phyloP scores from a whole-genome alignment of 2,888 invertebrate genomes.

The Pogonocherus hispidulus region DNA sequence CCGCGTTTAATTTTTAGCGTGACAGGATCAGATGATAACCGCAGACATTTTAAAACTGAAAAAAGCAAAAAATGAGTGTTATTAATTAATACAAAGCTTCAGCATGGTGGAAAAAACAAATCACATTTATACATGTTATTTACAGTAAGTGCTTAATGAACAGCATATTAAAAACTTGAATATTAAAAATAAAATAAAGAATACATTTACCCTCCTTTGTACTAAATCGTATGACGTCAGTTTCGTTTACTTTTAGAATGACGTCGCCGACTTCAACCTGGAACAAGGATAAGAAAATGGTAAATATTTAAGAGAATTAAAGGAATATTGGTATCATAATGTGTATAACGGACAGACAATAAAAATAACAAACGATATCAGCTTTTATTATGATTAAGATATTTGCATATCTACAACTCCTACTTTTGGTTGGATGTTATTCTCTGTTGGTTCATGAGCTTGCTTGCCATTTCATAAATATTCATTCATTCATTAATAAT shows the following conservation, averaged over 20 bases:
- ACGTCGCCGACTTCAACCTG: slow-evolving; percentile 96
- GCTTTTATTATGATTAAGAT: not conserved
- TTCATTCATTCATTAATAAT: too few relatives aligned
- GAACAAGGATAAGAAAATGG: slow-evolving; percentile 62
- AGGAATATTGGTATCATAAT: too few relatives aligned
- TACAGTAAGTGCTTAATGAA: slow-evolving; percentile 22
- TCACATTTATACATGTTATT: slow-evolving; percentile 23
- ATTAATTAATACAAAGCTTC: slow-evolving; percentile 38
- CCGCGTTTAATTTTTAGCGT: slow-evolving; percentile 92
- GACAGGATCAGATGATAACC: slow-evolving; percentile 91
- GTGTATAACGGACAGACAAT: slow-evolving; percentile 1
- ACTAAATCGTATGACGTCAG: slow-evolving; percentile 91
- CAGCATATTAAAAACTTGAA: not conserved
- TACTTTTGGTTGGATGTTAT: not conserved
- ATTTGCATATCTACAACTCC: too few relatives aligned
- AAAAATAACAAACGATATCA: slow-evolving; percentile 3
- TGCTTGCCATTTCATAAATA: not conserved
- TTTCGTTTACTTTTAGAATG: slow-evolving; percentile 93
- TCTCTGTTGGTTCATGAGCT: not conserved
- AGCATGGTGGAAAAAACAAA: slow-evolving; percentile 9
- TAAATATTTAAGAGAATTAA: slow-evolving; percentile 7
- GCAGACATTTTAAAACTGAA: slow-evolving; percentile 93
- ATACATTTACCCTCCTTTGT: slow-evolving; percentile 88
- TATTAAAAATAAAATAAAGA: slow-evolving; percentile 18
- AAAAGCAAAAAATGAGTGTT: slow-evolving; percentile 64